These are phyloP conservation scores for Psittacula cyanocephala DNA, from an alignment of 2,113 vertebrate genomes.

Conservation along the genomic window DNA sequence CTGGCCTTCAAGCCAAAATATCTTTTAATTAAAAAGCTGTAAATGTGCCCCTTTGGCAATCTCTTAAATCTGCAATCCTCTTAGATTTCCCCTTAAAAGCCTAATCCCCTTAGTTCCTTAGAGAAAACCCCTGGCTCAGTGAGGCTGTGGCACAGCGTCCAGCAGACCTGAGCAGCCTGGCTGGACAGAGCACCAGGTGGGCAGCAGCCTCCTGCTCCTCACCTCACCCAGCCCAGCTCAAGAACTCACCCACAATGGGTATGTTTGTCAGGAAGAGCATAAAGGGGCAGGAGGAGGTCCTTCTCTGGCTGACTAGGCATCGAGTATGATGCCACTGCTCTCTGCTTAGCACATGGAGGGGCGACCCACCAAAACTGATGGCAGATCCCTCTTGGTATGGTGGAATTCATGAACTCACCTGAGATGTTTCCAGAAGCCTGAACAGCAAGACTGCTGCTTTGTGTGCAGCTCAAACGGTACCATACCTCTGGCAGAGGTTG, in stretches of 20 bases:
- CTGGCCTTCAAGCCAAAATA: conserved; percentile 9
- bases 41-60: conserved; percentile 17
- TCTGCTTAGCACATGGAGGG: not conserved
- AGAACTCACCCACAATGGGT: fast-evolving
- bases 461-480: not conserved
- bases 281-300: not conserved
- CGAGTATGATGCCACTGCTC: fast-evolving
- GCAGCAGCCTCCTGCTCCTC: not conserved
- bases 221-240: fast-evolving
- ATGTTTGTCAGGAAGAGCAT: fast-evolving
- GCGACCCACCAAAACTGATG: fast-evolving
- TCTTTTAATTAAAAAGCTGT: conserved; percentile 59
- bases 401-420: not conserved
- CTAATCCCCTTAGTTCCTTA: conserved; percentile 9
- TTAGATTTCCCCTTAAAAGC: not conserved
- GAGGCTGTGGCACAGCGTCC: not conserved
- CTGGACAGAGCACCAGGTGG: fast-evolving
- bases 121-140: not conserved
- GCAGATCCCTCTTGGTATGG: not conserved
- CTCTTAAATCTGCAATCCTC: conserved; percentile 52
- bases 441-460: not conserved
- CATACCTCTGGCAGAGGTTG: not conserved
- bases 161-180: not conserved
- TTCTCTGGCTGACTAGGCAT: not conserved
- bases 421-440: not conserved